These are phyloP conservation scores for Octopus bimaculoides DNA, from an alignment of 1,140 invertebrate species.

Conservation along the genomic window DNA sequence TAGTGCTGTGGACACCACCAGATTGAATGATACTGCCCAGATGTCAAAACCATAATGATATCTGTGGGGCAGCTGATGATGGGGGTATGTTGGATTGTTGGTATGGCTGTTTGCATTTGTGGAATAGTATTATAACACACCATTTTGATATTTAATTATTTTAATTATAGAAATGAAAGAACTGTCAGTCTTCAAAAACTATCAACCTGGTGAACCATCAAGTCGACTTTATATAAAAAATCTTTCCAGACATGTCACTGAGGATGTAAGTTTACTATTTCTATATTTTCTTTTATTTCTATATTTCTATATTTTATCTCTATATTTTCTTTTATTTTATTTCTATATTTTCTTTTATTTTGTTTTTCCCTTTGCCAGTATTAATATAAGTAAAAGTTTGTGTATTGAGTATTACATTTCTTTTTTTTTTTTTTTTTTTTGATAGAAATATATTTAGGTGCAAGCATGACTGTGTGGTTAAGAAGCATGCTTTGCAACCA, in stretches of 20 bases:
- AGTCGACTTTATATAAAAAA: constrained; percentile 88
- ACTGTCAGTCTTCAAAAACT: constrained; percentile 83
- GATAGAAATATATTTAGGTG: too few relatives aligned
- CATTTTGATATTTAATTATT: constrained; percentile 19
- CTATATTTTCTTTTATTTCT: not conserved
- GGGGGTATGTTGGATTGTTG: too few relatives aligned
- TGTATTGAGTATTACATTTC: too few relatives aligned
- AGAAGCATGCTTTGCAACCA: too few relatives aligned
- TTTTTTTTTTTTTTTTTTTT: too few relatives aligned
- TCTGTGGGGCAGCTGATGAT: too few relatives aligned
- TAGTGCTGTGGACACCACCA: too few relatives aligned
- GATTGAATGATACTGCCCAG: too few relatives aligned
- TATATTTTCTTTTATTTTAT: not conserved
- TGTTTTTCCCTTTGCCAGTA: not conserved
- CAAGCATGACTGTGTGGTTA: too few relatives aligned
- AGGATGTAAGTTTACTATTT: constrained; percentile 57
- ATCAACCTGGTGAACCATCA: constrained; percentile 76
- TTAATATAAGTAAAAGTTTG: too few relatives aligned
- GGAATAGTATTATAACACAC: not conserved
- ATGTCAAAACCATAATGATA: too few relatives aligned
- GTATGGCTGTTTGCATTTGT: too few relatives aligned
- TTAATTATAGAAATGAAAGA: constrained; percentile 69
- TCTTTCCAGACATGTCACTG: constrained; percentile 75
- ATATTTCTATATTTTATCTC: constrained; percentile 12
- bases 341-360: not conserved